phyloP scores from a whole-genome alignment of 2,888 invertebrate species.

The Drosophila cyrtoloma region DNA sequence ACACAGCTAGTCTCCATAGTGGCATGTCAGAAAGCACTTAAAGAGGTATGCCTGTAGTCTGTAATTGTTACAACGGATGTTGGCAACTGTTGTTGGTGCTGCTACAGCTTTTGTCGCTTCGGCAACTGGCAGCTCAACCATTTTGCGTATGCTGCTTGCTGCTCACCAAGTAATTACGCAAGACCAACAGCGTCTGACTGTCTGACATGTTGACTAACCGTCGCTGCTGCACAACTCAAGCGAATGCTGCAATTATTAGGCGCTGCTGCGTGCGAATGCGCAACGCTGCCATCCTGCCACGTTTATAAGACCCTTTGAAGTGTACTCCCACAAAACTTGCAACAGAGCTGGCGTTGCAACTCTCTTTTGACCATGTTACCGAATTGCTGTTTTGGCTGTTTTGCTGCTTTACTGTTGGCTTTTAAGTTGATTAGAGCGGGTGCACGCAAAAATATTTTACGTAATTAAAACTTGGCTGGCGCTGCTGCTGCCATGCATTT shows the following conservation, averaged over 20 bases:
- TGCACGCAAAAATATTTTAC: constrained; percentile 77
- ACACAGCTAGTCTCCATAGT: constrained; percentile 43
- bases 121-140: constrained; percentile 67
- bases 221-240: constrained; percentile 26
- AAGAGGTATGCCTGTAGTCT: constrained; percentile 40
- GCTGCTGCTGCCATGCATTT: constrained; percentile 56
- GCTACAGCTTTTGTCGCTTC: constrained; percentile 58
- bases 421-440: constrained; percentile 77
- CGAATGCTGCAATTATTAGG: constrained; percentile 58
- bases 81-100: constrained; percentile 31
- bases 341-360: constrained; percentile 49
- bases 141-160: constrained; percentile 74
- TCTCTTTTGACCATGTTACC: constrained; percentile 59
- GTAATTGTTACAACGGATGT: constrained; percentile 34
- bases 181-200: constrained; percentile 48
- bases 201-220: constrained; percentile 48
- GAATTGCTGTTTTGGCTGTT: constrained; percentile 67
- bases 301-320: constrained; percentile 44
- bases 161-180: constrained; percentile 75
- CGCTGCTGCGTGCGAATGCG: constrained; percentile 36
- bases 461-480: constrained; percentile 76
- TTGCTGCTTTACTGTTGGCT: constrained; percentile 43
- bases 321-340: constrained; percentile 28
- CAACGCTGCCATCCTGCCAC: constrained; percentile 40
- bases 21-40: constrained; percentile 78